Conservation (phyloP, 2,888 invertebrate genomes). For the Hypolimnas misippus region DNA sequence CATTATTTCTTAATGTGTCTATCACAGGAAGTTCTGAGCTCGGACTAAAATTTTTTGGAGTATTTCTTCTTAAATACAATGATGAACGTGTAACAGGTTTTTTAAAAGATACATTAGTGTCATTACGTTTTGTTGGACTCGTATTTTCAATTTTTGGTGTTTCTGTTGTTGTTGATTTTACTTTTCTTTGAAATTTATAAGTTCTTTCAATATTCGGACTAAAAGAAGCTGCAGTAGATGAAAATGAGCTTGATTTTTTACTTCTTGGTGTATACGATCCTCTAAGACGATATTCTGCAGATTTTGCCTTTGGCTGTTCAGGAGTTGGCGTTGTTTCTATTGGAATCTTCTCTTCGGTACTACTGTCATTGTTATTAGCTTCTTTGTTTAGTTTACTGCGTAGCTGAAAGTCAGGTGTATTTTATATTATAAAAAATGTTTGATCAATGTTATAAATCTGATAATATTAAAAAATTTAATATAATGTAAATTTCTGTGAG, state of each 20-base stretch:
- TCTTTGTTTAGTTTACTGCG: slow-evolving; percentile 62
- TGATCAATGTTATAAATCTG: background rate
- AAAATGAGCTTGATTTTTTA: slow-evolving; percentile 57
- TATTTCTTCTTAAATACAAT: slow-evolving; percentile 61
- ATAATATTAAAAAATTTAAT: background rate
- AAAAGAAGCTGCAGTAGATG: slow-evolving; percentile 47
- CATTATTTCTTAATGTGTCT: slow-evolving; percentile 45
- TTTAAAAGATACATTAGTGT: slow-evolving; percentile 53
- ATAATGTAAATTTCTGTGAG: background rate
- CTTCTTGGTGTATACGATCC: slow-evolving; percentile 61
- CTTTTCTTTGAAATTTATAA: slow-evolving; percentile 71
- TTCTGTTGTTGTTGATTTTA: slow-evolving; percentile 62
- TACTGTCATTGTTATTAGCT: slow-evolving; percentile 42
- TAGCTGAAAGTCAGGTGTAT: slow-evolving; percentile 58
- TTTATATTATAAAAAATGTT: slow-evolving; percentile 12
- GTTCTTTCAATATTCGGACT: slow-evolving; percentile 54
- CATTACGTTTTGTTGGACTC: slow-evolving; percentile 53
- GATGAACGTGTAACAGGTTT: slow-evolving; percentile 61
- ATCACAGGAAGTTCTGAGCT: slow-evolving; percentile 51
- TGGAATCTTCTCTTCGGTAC: slow-evolving; percentile 46
- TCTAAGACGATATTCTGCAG: slow-evolving; percentile 59
- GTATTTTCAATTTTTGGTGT: slow-evolving; percentile 51
- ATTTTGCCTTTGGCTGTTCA: slow-evolving; percentile 51
- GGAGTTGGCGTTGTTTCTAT: slow-evolving; percentile 46
- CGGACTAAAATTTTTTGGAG: slow-evolving; percentile 47